Conservation (phyloP, 1,140 invertebrate genomes). For the Laupala kohalensis region DNA sequence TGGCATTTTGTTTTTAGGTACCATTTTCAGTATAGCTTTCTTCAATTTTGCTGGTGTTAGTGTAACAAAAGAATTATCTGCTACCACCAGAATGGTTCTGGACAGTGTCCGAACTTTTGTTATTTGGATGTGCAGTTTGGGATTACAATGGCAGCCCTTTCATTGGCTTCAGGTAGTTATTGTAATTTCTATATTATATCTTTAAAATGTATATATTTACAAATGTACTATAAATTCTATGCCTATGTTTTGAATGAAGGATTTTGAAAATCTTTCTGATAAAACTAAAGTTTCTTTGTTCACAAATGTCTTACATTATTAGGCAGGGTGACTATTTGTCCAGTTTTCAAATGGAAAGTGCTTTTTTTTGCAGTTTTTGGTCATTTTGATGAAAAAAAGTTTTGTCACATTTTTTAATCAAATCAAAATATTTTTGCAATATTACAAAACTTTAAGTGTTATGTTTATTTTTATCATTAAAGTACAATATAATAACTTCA, state of each 20-base stretch:
- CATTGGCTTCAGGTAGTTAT: conserved; percentile 56
- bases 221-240: too few species aligned
- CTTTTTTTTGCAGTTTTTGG: too few species aligned
- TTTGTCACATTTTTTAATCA: too few species aligned
- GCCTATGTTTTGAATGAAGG: background rate
- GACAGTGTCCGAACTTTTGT: conserved; percentile 81
- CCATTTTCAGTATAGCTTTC: conserved; percentile 85
- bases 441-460: too few species aligned
- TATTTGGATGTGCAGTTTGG: conserved; percentile 73
- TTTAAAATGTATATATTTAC: background rate
- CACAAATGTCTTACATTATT: background rate
- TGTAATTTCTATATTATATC: conserved; percentile 3
- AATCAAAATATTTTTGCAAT: too few species aligned
- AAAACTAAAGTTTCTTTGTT: background rate
- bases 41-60: conserved; percentile 93
- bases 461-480: too few species aligned
- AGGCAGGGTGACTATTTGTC: background rate
- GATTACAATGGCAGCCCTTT: conserved; percentile 63
- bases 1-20: conserved; percentile 40
- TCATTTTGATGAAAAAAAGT: too few species aligned
- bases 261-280: background rate
- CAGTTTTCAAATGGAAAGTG: background rate
- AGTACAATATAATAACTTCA: too few species aligned
- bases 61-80: conserved; percentile 88
- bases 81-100: conserved; percentile 84